Base-by-base conservation (phyloP, 2,113 vertebrate species). In the Oreochromis spilurus region DNA sequence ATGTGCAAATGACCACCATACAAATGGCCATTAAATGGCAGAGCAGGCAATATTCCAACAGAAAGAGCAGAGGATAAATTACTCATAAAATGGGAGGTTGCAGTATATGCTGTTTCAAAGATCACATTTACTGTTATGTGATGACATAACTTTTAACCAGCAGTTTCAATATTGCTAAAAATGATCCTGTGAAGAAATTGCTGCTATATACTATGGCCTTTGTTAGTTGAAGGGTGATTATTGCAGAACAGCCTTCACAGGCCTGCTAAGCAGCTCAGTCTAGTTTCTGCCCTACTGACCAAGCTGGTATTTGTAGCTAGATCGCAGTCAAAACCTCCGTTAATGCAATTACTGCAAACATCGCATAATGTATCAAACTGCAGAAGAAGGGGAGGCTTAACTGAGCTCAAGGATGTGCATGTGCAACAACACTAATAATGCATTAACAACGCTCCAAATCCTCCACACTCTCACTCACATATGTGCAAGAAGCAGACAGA, bases 51-150 rank as follows among this genome's bases (percentile, higher is more conserved):
- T 83, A 87, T 82, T 87, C 87, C 86, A 79, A 40, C 34, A 89
- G 80, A 93, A 94, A 93, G 88, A 89, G 92, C 84, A 89, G 60
- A 50, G 34, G 54, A 84, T 86, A 70, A 91, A 93, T 81, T 50
- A 90, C 40, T 52, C 54, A 82, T 85, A 78, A 45, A 87, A 75
- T 78, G 9, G 36, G 60, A 77, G 34, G 36, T 67, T 82, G 86
- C 43, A 48, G 65, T 84, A 77, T 79, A 79, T 53, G 83, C 53
- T 88, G 16, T 91, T 88, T 88, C 38, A 92, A 84, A 91, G 85
- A 89, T 62, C 84, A 87, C 84, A 90, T 81, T 79, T 48, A 79
- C 13, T 67, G 38, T 88, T 62, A 81, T 72, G 24, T 45, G 40
- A 87, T 82, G 82, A 82, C 58, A 65, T 84, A 58, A 65, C 80